Evolutionary conservation across 2,888 invertebrate species (phyloP).

Genomic region (Yponomeuta malinellus): DNA sequence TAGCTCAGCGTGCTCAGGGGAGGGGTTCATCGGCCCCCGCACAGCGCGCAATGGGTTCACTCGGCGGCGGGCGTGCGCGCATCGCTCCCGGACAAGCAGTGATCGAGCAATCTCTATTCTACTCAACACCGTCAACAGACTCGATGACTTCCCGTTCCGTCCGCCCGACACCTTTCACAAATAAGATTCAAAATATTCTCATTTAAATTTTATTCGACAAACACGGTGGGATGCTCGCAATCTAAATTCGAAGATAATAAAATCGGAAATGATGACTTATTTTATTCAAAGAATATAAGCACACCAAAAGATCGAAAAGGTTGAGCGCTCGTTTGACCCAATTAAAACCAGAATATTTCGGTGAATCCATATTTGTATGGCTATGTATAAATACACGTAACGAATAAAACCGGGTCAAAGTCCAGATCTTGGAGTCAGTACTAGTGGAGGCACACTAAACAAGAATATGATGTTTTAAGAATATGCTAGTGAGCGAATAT

Average conservation of each 20-base stretch:
- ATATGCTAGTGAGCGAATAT: too few relatives aligned
- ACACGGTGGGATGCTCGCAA: neutral
- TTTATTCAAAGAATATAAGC: neutral
- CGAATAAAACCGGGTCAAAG: neutral
- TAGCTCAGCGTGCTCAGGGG: conserved; percentile 52
- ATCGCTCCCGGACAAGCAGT: conserved; percentile 12
- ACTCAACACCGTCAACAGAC: neutral
- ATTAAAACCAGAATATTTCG: neutral
- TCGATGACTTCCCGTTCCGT: neutral
- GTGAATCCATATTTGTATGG: neutral
- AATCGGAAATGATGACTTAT: neutral
- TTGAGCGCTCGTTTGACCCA: neutral
- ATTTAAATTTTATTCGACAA: neutral
- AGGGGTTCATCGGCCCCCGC: conserved; percentile 62
- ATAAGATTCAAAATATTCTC: neutral
- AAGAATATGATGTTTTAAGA: too few relatives aligned
- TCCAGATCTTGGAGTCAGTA: neutral
- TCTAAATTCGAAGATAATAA: neutral
- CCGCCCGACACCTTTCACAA: neutral
- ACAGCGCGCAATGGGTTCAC: conserved; percentile 33
- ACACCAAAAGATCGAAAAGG: neutral
- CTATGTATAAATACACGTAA: neutral
- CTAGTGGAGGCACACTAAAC: neutral
- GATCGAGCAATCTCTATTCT: neutral
- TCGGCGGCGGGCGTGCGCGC: conserved; percentile 2